Base-by-base conservation (phyloP, 2,888 invertebrate species). In the Drosophila cognata region DNA sequence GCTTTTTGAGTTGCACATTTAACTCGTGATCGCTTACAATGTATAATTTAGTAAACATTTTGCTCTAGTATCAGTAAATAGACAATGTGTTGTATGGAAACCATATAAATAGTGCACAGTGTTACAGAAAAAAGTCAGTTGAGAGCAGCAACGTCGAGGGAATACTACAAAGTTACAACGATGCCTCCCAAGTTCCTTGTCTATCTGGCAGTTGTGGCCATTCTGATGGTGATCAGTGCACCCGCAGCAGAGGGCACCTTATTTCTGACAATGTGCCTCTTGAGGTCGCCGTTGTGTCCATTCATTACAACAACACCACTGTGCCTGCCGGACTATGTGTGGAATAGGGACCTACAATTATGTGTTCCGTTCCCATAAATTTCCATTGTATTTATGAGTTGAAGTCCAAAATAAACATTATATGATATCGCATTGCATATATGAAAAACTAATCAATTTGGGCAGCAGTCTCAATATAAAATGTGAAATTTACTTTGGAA, bases 121-220 rank as follows among this genome's bases (percentile, higher is more conserved):
- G n/a, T 10, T 25, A 0, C 10, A 16, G 8, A 6, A 28, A 18
- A 28, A 18, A 41, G 41, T 31, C 43, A 75, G 52, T 41, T 48
- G 7, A 28, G 33, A 62, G 16, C 43, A 21, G 8, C 21, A 33
- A 4, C 43, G 1, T 33, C 29, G 21, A 51, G 50, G 31, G 33
- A 52, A 21, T 11, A 60, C 25, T 35, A 25, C 35, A 18, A 55
- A 25, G 2, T 4, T 8, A n/a, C 68, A 29, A 38, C n/a, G 64
- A 77, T 76, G 78, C n/a, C 67, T 18, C n/a, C 73, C 18, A 77
- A 56, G 57, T 72, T 73, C 43, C 41, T 67, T 8, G 16, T 77
- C 13, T 77, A 58, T 33, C 33, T 76, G 36, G 29, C 48, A 35
- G 11, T 62, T n/a, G 58, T 46, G 21, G 61, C 74, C 35, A 28